Percentiles rank a stretch among this genome's conserved stretches.
phyloP scores from a whole-genome alignment of 2,888 invertebrate species.

The Caenorhabditis sinica region DNA sequence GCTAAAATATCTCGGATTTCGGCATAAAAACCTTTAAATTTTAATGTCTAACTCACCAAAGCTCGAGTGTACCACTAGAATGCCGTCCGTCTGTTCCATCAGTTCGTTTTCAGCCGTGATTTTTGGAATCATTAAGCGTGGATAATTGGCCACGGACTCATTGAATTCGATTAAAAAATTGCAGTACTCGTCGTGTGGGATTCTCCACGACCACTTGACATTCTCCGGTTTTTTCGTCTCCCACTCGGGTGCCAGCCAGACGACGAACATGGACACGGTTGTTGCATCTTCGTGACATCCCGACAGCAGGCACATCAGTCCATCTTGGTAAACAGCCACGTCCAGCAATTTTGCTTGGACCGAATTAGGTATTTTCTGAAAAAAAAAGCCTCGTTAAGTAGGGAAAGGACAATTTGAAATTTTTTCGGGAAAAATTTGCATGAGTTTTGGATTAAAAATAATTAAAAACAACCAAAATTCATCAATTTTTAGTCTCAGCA shows the following conservation, averaged over 20 bases:
- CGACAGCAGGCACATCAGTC: slow-evolving; percentile 47
- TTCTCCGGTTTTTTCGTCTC: slow-evolving; percentile 3
- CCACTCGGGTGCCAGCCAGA: slow-evolving; percentile 46
- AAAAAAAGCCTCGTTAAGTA: neutral
- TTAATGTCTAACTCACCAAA: slow-evolving; percentile 48
- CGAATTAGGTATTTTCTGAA: neutral
- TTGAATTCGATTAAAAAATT: slow-evolving; percentile 42
- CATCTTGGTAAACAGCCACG: slow-evolving; percentile 43
- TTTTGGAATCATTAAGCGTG: slow-evolving; percentile 42
- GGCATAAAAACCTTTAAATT: no score
- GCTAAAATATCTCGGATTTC: no score
- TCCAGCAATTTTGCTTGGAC: slow-evolving; percentile 37
- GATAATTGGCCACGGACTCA: slow-evolving; percentile 28
- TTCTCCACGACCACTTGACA: slow-evolving; percentile 20
- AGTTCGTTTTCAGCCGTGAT: slow-evolving; percentile 37
- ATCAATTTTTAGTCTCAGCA: no score
- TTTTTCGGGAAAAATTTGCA: no score
- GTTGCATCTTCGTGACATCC: slow-evolving; percentile 46
- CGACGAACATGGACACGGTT: slow-evolving; percentile 21
- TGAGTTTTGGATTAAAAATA: no score
- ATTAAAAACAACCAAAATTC: no score
- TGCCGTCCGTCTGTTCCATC: slow-evolving; percentile 55
- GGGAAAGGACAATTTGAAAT: neutral
- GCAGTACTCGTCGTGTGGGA: slow-evolving; percentile 21
- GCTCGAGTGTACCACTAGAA: slow-evolving; percentile 53